These are phyloP conservation scores for Parnassius orleans DNA, from an alignment of 2,888 invertebrate genomes.

Conservation along the genomic window DNA sequence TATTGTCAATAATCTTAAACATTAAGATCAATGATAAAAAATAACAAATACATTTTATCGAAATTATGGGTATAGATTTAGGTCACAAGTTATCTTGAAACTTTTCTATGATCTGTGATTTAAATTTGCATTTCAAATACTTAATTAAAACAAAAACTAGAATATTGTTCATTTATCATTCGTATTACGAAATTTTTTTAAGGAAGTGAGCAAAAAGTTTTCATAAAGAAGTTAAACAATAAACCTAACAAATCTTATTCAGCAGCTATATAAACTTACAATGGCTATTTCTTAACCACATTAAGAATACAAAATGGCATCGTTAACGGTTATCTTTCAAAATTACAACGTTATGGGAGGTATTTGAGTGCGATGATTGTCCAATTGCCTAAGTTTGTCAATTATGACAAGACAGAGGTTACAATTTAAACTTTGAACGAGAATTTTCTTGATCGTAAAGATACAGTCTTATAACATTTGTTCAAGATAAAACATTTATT, in stretches of 20 bases:
- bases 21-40: no score
- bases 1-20: no score
- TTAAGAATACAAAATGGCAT: constrained; percentile 18
- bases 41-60: no score
- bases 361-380: constrained; percentile 54
- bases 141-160: no score
- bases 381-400: constrained; percentile 60
- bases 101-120: no score
- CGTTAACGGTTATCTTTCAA: constrained; percentile 46
- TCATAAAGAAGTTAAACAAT: not conserved
- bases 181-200: no score
- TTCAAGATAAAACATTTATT: constrained; percentile 49
- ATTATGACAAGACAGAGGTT: constrained; percentile 53
- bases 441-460: constrained; percentile 33
- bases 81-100: no score
- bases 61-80: no score
- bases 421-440: constrained; percentile 37
- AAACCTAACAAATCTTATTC: not conserved
- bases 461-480: constrained; percentile 33
- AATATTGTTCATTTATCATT: no score
- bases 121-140: no score
- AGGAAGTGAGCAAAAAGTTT: no score
- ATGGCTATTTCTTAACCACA: constrained; percentile 21
- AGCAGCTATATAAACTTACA: constrained; percentile 10
- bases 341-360: constrained; percentile 51